Base-by-base conservation (phyloP, 2,888 invertebrate genomes). In the Rotaria macrura region DNA sequence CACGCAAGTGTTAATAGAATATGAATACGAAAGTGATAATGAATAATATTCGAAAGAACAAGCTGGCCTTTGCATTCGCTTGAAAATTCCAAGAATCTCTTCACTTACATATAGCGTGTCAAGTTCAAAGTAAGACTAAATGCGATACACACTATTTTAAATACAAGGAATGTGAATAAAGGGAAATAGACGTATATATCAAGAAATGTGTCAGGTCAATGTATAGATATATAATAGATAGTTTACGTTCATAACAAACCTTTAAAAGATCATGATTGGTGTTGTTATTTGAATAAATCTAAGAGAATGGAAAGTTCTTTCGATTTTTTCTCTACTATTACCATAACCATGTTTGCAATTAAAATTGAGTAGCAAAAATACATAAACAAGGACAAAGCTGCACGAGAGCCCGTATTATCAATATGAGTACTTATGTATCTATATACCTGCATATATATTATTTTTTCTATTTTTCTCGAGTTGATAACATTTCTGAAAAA, bases 61-160 rank as follows among this genome's bases (percentile, higher is more conserved):
- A 65, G 65, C 65, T 65, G 65, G 34, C 65, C 65, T 65, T 34
- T 4, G 5, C 38, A 20, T 34, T 14, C 17, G 34, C 14, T 25
- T 25, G 29, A 5, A 38, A 65, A 29, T 14, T 29, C 10, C 7
- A 57, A 57, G n/a, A 20, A 34, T 34, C 65, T 65, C 34, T 12
- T 65, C 65, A 65, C 65, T 65, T 65, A 65, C 65, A 65, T 65
- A 65, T 12, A 65, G 34, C 34, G 65, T 65, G 29, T 65, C 65
- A 65, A 65, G 65, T 65, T 65, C 65, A 65, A 65, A 34, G 20
- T 65, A 65, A 65, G 65, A 29, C 65, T 65, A 65, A 65, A 65
- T 34, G 65, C 34, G 65, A 65, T 65, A 65, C 65, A 65, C 34
- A 34, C 12, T 14, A 34, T 17, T 20, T 34, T 34, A 65, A 17